Evolutionary conservation across 2,113 vertebrate species (phyloP).

Genomic region (Galeopterus variegatus): DNA sequence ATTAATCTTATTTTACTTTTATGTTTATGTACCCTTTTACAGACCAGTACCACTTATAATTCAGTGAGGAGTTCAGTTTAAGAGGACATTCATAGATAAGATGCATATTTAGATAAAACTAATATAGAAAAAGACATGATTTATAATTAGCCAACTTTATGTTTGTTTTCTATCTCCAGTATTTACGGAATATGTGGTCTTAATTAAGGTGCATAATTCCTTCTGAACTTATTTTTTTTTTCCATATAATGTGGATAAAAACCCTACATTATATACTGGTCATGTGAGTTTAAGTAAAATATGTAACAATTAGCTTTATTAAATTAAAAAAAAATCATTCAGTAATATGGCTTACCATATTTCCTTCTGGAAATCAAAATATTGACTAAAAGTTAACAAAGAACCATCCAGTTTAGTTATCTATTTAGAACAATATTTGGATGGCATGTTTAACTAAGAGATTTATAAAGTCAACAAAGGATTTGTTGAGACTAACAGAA

Average conservation of each 20-base stretch:
- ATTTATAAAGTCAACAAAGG: constrained; percentile 12
- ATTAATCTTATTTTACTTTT: constrained; percentile 1
- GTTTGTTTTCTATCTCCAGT: neutral
- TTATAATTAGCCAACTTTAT: constrained; percentile 41
- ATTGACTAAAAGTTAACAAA: constrained; percentile 2
- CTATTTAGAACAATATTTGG: constrained; percentile 11
- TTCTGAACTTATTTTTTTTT: constrained; percentile 23
- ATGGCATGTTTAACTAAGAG: constrained; percentile 36
- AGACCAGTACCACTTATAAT: neutral
- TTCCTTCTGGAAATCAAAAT: neutral
- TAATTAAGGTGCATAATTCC: neutral
- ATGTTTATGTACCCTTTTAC: neutral
- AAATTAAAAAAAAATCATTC: neutral
- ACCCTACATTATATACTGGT: neutral
- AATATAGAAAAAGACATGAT: neutral
- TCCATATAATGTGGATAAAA: neutral
- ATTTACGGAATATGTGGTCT: neutral
- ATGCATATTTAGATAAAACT: neutral
- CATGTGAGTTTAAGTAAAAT: neutral
- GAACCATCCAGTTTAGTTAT: neutral
- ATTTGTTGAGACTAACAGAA: neutral
- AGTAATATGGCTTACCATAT: neutral
- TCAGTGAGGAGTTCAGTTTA: neutral
- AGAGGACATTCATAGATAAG: neutral
- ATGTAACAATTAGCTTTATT: neutral